Evolutionary conservation across 1,140 invertebrate species (phyloP).

Genomic region (Vollenhovia emeryi): DNA sequence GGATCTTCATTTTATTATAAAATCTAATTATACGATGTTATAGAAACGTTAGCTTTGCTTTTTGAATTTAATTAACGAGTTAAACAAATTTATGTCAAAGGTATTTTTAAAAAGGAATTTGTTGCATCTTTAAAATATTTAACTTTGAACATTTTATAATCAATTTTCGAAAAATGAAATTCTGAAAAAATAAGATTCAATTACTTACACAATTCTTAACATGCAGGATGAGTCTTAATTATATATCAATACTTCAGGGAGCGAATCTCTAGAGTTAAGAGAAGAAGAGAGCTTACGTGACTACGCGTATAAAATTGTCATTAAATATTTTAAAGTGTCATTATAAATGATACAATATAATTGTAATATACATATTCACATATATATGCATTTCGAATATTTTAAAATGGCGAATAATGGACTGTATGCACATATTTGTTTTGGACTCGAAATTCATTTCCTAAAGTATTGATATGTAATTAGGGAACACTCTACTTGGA

Average conservation of each 20-base stretch:
- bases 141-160: neutral
- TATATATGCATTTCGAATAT: neutral
- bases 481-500: neutral
- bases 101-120: neutral
- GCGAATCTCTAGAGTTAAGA: neutral
- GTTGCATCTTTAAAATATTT: neutral
- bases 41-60: neutral
- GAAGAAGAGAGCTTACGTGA: neutral
- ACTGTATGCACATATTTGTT: neutral
- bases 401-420: neutral
- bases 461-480: neutral
- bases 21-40: neutral
- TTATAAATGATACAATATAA: neutral
- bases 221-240: neutral
- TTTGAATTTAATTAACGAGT: slow-evolving; percentile 7
- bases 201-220: neutral
- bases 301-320: neutral
- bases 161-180: neutral
- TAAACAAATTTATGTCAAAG: neutral
- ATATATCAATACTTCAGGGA: neutral
- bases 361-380: neutral
- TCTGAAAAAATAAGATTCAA: neutral
- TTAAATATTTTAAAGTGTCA: neutral
- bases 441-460: neutral
- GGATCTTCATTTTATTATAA: neutral